Evolutionary conservation across 2,888 invertebrate species (phyloP).

Genomic region (Eumacrocentrus americanus): DNA sequence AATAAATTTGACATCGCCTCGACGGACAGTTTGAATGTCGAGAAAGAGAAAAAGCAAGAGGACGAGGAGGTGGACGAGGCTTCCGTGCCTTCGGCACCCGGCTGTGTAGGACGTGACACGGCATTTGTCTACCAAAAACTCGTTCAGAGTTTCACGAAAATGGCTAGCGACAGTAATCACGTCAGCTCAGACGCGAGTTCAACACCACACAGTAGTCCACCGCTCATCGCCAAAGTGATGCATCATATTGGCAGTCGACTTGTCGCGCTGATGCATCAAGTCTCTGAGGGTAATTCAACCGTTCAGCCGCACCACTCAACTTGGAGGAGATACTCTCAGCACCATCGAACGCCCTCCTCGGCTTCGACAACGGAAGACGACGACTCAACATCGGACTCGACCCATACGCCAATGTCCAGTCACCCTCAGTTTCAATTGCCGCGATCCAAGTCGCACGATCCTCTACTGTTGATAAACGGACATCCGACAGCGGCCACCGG

Average conservation of each 20-base stretch:
- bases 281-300: slow-evolving; percentile 73
- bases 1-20: slow-evolving; percentile 75
- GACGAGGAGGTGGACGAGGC: slow-evolving; percentile 66
- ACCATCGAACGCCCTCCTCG: slow-evolving; percentile 67
- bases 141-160: slow-evolving; percentile 82
- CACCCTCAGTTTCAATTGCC: slow-evolving; percentile 66
- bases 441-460: slow-evolving; percentile 82
- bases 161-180: slow-evolving; percentile 66
- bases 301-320: slow-evolving; percentile 60
- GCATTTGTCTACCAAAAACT: slow-evolving; percentile 87
- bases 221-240: slow-evolving; percentile 89
- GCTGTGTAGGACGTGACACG: slow-evolving; percentile 71
- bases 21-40: slow-evolving; percentile 26
- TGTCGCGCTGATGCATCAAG: slow-evolving; percentile 91
- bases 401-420: slow-evolving; percentile 62
- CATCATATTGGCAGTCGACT: slow-evolving; percentile 87
- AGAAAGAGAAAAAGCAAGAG: slow-evolving; percentile 45
- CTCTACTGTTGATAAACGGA: slow-evolving; percentile 64
- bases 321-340: slow-evolving; percentile 69
- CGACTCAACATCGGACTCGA: slow-evolving; percentile 73
- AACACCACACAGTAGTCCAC: slow-evolving; percentile 75
- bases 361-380: slow-evolving; percentile 74
- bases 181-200: slow-evolving; percentile 62
- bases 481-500: slow-evolving; percentile 46
- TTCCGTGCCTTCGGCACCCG: slow-evolving; percentile 40